A percentile compares a stretch with the other conserved stretches of the same genome.
Evolutionary conservation across 2,888 invertebrate species (phyloP).

Genomic region (Corbicula japonica): DNA sequence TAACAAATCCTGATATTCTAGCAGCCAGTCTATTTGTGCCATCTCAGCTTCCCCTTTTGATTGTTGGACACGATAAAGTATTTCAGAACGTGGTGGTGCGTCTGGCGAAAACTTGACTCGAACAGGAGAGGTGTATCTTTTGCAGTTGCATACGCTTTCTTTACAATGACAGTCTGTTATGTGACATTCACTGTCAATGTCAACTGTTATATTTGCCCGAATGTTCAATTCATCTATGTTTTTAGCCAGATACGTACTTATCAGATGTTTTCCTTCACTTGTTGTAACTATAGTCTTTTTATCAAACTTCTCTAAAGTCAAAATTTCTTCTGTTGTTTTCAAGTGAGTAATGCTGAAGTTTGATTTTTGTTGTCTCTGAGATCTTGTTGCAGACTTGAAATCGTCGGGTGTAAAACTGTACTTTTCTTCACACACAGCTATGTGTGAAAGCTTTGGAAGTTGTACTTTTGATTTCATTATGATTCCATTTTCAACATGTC

Average conservation of each 20-base stretch:
- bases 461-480: slow-evolving; percentile 23
- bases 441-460: slow-evolving; percentile 18
- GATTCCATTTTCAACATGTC: slow-evolving; percentile 46
- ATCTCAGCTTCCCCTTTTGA: slow-evolving; percentile 48
- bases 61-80: slow-evolving; percentile 26
- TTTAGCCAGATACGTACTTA: slow-evolving; percentile 41
- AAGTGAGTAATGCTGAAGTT: slow-evolving; percentile 31
- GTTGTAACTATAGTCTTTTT: slow-evolving; percentile 28
- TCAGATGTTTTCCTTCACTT: slow-evolving; percentile 34
- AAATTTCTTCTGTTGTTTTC: slow-evolving; percentile 35
- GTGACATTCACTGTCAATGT: slow-evolving; percentile 36
- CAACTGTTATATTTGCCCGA: slow-evolving; percentile 11
- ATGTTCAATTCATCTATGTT: slow-evolving; percentile 6
- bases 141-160: slow-evolving; percentile 9
- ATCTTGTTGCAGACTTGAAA: slow-evolving; percentile 44
- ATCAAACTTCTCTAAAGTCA: slow-evolving; percentile 16
- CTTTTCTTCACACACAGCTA: slow-evolving; percentile 58
- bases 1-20: slow-evolving; percentile 2
- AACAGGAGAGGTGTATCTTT: slow-evolving; percentile 22
- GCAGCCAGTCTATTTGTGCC: slow-evolving; percentile 45
- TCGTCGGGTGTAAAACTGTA: slow-evolving; percentile 46
- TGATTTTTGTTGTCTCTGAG: slow-evolving; percentile 8
- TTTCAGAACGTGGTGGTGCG: neutral
- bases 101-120: slow-evolving; percentile 25
- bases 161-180: slow-evolving; percentile 3